Conservation (phyloP, 2,113 vertebrate genomes). For the Chauna torquata region DNA sequence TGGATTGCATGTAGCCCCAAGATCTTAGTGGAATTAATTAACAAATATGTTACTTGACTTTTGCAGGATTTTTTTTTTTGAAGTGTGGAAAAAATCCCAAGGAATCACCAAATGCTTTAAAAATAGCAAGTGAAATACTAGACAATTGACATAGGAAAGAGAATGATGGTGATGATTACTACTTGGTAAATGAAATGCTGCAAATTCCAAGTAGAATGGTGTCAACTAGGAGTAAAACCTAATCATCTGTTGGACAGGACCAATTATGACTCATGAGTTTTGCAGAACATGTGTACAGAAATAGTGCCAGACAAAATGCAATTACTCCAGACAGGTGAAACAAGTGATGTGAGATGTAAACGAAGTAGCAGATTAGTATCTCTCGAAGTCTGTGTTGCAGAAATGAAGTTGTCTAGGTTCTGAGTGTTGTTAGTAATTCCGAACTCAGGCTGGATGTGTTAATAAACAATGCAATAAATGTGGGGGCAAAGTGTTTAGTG, state of each 20-base stretch:
- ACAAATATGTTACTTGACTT: not conserved
- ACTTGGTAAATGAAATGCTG: not conserved
- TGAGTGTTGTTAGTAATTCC: not conserved
- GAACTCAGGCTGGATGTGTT: not conserved
- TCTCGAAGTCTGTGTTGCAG: not conserved
- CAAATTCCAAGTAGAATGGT: not conserved
- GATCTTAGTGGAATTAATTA: not conserved
- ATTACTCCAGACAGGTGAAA: not conserved
- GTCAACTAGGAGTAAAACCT: not conserved
- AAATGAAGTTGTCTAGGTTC: not conserved
- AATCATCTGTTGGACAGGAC: not conserved
- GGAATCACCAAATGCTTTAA: not conserved
- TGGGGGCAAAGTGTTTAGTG: not conserved
- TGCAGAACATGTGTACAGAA: not conserved
- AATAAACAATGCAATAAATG: not conserved
- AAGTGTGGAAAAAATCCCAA: not conserved
- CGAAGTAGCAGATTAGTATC: not conserved
- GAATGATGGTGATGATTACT: not conserved
- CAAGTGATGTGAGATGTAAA: not conserved
- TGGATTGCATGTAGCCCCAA: not conserved
- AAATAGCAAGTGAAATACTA: not conserved
- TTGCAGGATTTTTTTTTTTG: not conserved
- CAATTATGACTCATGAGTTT: not conserved
- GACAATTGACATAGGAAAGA: not conserved
- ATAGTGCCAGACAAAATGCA: not conserved